Percentiles rank a stretch among this genome's conserved stretches.
These are phyloP conservation scores for Epizoanthus rinbou DNA, from an alignment of 92 coral and sea anemone genomes.

Conservation along the genomic window DNA sequence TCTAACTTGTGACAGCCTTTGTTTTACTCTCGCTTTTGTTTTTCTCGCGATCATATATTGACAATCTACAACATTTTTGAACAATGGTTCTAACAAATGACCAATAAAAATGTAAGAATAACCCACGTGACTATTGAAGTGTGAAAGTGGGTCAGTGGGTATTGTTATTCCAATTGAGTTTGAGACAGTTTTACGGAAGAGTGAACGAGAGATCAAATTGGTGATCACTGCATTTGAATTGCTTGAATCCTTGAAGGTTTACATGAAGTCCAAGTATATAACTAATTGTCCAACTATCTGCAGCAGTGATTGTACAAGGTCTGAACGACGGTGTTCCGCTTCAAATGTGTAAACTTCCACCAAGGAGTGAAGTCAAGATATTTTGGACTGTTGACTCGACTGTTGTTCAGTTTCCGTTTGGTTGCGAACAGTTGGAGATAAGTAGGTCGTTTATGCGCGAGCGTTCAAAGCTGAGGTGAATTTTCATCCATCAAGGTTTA, in stretches of 20 bases:
- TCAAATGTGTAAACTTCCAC: not conserved
- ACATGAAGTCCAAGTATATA: conserved; percentile 2
- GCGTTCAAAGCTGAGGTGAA: not conserved
- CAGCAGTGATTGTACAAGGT: not conserved
- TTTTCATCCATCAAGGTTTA: not conserved
- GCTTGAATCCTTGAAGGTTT: conserved; percentile 1
- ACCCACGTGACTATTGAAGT: conserved; percentile 24
- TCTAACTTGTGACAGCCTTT: conserved; percentile 7
- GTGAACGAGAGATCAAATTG: conserved; percentile 31
- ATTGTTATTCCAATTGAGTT: conserved; percentile 43
- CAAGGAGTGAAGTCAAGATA: not conserved
- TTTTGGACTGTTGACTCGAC: not conserved
- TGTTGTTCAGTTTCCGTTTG: not conserved
- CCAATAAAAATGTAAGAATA: conserved; percentile 9
- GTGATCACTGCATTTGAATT: conserved; percentile 29
- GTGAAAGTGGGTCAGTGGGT: not conserved
- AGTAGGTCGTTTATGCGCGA: conserved; percentile 7
- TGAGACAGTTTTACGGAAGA: conserved; percentile 30
- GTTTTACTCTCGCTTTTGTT: conserved; percentile 3
- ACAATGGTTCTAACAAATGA: not conserved
- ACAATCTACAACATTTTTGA: not conserved
- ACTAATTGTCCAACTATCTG: not conserved
- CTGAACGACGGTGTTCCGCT: not conserved
- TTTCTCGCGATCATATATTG: not conserved
- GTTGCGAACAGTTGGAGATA: conserved; percentile 21